Conservation (phyloP, 2,888 invertebrate genomes). For the Tetragonisca angustula region DNA sequence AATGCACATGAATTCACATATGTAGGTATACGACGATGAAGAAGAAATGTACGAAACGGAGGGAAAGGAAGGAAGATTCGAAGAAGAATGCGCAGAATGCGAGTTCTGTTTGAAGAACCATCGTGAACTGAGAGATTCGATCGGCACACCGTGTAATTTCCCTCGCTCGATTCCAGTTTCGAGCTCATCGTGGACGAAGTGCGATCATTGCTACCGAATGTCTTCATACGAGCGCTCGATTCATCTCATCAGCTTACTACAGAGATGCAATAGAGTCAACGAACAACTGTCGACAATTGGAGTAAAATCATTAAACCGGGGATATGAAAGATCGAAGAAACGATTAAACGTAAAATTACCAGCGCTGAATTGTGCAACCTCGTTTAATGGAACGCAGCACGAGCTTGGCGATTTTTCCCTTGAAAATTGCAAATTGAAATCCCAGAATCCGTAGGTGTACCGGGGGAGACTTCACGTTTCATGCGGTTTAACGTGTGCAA, state of each 20-base stretch:
- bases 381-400: not conserved
- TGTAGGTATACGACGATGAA: not conserved
- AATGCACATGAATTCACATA: too few species aligned
- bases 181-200: not conserved
- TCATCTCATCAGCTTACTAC: not conserved
- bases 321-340: not conserved
- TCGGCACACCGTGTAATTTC: not conserved
- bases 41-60: not conserved
- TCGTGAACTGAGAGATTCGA: not conserved
- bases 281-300: not conserved
- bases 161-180: conserved; percentile 10
- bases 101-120: conserved; percentile 21
- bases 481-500: conserved; percentile 66
- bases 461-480: conserved; percentile 38
- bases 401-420: not conserved
- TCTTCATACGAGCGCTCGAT: not conserved
- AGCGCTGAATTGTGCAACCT: not conserved
- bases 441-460: conserved; percentile 40
- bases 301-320: not conserved
- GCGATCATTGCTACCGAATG: not conserved
- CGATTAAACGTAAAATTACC: not conserved
- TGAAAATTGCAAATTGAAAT: conserved; percentile 34
- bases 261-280: not conserved
- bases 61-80: not conserved
- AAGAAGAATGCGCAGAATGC: not conserved